phyloP scores from a whole-genome alignment of 2,113 vertebrate genomes.

The Rostratula benghalensis region DNA sequence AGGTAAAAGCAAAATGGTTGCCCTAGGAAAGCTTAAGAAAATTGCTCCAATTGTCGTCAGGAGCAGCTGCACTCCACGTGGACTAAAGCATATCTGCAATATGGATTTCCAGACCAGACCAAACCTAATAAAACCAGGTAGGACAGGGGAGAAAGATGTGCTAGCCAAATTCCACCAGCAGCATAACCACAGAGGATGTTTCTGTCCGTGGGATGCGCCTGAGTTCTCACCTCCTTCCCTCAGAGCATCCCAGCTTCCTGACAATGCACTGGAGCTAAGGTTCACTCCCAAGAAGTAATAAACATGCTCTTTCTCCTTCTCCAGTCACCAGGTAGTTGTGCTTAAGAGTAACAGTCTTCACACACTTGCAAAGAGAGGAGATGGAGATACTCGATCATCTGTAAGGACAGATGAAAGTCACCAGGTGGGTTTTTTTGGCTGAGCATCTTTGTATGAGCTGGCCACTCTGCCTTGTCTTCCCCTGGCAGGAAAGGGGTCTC shows the following conservation, averaged over 20 bases:
- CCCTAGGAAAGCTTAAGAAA: not conserved
- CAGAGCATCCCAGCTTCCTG: not conserved
- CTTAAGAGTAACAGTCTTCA: not conserved
- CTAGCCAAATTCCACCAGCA: not conserved
- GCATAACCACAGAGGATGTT: not conserved
- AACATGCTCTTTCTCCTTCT: not conserved
- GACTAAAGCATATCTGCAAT: not conserved
- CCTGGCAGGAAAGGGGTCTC: accelerated
- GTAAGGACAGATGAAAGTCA: not conserved
- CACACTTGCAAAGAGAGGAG: not conserved
- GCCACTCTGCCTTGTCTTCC: not conserved
- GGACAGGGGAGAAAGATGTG: not conserved
- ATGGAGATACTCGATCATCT: not conserved
- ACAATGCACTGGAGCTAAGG: accelerated
- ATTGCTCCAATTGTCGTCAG: not conserved
- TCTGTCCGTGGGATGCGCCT: accelerated
- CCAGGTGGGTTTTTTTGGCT: not conserved
- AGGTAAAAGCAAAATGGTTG: not conserved
- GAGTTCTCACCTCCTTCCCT: not conserved
- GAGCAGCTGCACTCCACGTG: not conserved
- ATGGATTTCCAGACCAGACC: not conserved
- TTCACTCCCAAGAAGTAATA: not conserved
- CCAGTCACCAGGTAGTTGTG: not conserved
- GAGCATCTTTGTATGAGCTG: not conserved
- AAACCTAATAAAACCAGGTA: not conserved